Evolutionary conservation across 2,888 invertebrate species (phyloP), one percentile per base, ranked within the genome.

Genomic region (Dryococelus australis): DNA sequence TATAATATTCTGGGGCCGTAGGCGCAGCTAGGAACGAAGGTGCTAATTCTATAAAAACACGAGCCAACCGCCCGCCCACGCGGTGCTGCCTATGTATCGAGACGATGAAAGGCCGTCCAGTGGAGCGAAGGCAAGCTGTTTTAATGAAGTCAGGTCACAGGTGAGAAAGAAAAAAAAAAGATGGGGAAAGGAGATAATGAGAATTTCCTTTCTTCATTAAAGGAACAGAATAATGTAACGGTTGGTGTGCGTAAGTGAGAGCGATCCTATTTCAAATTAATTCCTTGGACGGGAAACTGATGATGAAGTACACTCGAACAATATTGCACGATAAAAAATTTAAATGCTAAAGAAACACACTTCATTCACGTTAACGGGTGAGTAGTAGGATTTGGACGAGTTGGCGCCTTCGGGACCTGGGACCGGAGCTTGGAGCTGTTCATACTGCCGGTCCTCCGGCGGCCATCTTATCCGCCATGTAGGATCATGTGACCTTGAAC

Each of bases 171-270:
- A 65, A 65, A 65, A 65, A 9, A 20, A 65, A 16, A 24, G n/a
- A n/a, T n/a, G 65, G 3, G n/a, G n/a, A 8, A 65, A n/a, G 20
- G 20, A n/a, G 65, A 65, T 65, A 65, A 65, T 65, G 65, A 65
- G 65, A 65, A 65, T 65, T 65, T 65, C 65, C 65, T 20, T 65
- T 65, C 65, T n/a, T 65, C n/a, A 65, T 65, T 65, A 65, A 65
- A 65, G 65, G 65, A 24, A n/a, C 20, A 24, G 6, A 65, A 65
- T 24, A 24, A 24, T n/a, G 51, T 65, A 65, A 65, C 24, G 65
- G n/a, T 3, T 65, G 6, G 65, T 65, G 65, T 65, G 65, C 24
- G n/a, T n/a, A n/a, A 65, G n/a, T n/a, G 65, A 8, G 65, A 5
- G 8, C 2, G 65, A 65, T 65, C 65, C 65, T 65, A 65, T 65